Base-by-base conservation (phyloP, 2,888 invertebrate species). In the Ornithoptera alexandrae region DNA sequence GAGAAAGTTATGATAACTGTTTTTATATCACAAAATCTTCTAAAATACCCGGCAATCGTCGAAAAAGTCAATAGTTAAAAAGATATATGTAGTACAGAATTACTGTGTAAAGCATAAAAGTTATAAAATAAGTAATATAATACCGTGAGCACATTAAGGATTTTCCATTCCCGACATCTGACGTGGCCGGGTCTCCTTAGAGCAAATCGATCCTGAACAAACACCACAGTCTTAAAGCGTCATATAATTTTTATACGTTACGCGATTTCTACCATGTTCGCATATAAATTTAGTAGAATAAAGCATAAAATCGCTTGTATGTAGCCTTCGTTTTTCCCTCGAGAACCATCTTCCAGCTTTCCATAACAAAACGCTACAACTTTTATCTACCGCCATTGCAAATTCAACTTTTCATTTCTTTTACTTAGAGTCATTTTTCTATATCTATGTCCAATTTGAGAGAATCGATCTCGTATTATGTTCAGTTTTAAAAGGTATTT, bases 281-380 rank as follows among this genome's bases (percentile, higher is more conserved):
- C 22, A 6, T 6, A 10, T 50, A 62, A 36, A 65, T 46, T 24
- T 17, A 1, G 2, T 1, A 0, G 30, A n/a, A 70, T 75, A 81
- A 72, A 60, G 76, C 20, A 56, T 68, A 83, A 76, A 84, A 81
- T 80, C 73, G 83, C 77, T 61, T 86, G 75, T 71, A 72, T 60
- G 46, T 67, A 62, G 73, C 75, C 74, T 77, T 78, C 80, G 85
- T 79, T 90, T 90, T 92, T 92, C 92, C 92, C 91, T 86, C 86
- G 90, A 92, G 92, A 90, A 88, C 92, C 91, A 92, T 92, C 92
- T 92, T 89, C 83, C 81, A 81, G 79, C 81, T 89, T 84, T 88
- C 89, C 85, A 89, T 90, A 87, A 88, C 86, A 87, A 90, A 91
- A 88, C 86, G 88, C 79, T 86, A 82, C 90, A 90, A 89, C 87